Conservation (phyloP, 2,113 vertebrate species). For the Strigops habroptila region DNA sequence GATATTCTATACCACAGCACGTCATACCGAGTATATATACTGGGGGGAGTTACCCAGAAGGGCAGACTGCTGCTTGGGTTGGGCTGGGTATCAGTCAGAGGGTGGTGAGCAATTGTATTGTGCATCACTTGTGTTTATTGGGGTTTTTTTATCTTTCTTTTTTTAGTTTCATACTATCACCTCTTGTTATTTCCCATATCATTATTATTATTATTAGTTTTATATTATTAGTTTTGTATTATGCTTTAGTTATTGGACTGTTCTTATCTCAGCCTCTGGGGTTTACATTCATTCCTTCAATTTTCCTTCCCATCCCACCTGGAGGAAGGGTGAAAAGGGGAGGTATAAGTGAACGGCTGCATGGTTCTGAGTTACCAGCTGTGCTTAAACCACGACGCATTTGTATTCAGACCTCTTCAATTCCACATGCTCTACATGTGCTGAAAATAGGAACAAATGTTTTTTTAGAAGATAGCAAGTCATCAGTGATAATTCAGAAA, state of each 20-base stretch:
- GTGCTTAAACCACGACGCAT: neutral
- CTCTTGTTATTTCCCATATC: neutral
- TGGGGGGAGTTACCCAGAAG: neutral
- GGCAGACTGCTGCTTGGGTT: neutral
- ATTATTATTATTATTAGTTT: neutral
- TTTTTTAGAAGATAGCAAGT: neutral
- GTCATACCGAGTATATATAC: neutral
- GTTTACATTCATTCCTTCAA: neutral
- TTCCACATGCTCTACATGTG: neutral
- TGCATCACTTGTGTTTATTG: neutral
- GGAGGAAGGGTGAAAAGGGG: neutral
- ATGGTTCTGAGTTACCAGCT: neutral
- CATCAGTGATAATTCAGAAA: neutral
- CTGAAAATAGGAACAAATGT: neutral
- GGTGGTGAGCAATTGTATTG: neutral
- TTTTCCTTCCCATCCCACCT: neutral
- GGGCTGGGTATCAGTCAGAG: neutral
- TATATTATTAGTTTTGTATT: neutral
- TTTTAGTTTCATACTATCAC: neutral
- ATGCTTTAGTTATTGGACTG: neutral
- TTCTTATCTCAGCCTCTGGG: neutral
- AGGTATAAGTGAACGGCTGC: neutral
- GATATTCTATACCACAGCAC: neutral
- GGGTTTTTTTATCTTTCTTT: accelerated
- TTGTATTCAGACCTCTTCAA: neutral